Percentiles rank a stretch among this genome's conserved stretches.
phyloP scores from a whole-genome alignment of 2,888 invertebrate genomes.

The Augochlorella aurata region DNA sequence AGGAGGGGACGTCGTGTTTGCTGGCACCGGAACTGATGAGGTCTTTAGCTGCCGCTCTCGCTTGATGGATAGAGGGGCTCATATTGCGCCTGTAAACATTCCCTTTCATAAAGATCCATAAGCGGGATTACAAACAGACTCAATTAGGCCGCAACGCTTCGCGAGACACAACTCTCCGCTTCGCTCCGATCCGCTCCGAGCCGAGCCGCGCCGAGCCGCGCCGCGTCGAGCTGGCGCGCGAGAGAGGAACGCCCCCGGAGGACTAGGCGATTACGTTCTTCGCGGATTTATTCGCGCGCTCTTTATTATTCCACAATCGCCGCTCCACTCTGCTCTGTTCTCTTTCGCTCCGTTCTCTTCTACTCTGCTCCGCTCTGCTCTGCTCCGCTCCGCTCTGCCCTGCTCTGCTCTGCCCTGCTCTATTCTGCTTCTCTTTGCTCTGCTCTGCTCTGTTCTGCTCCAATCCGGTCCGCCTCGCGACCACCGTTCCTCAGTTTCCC shows the following conservation, averaged over 20 bases:
- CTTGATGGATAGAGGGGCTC: conserved; percentile 75
- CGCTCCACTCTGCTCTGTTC: background rate
- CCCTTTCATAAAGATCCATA: conserved; percentile 73
- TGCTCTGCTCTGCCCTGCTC: background rate
- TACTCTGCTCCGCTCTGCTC: too few relatives aligned
- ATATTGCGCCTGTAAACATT: conserved; percentile 74
- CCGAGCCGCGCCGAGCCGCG: too few relatives aligned
- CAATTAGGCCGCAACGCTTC: conserved; percentile 66
- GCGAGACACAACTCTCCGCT: conserved; percentile 36
- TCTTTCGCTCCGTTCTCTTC: too few relatives aligned
- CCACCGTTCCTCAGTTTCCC: background rate
- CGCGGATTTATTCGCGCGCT: conserved; percentile 12
- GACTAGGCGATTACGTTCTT: conserved; percentile 57
- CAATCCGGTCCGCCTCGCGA: too few relatives aligned
- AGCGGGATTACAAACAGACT: conserved; percentile 73
- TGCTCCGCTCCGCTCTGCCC: too few relatives aligned
- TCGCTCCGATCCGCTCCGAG: too few relatives aligned
- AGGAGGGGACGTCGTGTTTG: conserved; percentile 65
- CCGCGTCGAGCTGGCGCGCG: conserved; percentile 28
- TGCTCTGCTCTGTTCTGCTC: too few relatives aligned
- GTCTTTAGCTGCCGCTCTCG: conserved; percentile 70
- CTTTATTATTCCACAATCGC: background rate
- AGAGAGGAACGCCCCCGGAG: conserved; percentile 40
- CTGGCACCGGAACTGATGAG: conserved; percentile 70
- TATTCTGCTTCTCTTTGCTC: too few relatives aligned